These are phyloP conservation scores for Gadus chalcogrammus DNA, from an alignment of 2,113 vertebrate species.

Conservation along the genomic window DNA sequence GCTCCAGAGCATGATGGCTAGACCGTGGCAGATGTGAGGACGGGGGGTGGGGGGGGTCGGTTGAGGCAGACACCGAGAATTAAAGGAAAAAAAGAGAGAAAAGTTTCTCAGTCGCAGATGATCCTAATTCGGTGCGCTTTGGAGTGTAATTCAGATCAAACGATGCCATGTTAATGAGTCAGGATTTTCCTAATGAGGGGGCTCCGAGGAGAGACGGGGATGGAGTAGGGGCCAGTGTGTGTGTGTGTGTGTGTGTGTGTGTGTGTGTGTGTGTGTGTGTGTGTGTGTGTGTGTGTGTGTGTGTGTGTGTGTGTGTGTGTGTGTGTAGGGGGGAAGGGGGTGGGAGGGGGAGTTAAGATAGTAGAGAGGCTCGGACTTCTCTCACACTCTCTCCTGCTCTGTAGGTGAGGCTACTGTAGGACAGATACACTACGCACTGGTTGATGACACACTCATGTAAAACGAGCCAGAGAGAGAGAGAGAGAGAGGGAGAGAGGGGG, in stretches of 20 bases:
- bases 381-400: slow-evolving; percentile 31
- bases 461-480: too few relatives aligned
- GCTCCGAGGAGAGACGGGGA: slow-evolving; percentile 77
- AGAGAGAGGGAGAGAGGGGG: too few relatives aligned
- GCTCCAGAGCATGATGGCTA: slow-evolving; percentile 78
- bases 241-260: too few relatives aligned
- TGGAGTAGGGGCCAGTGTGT: slow-evolving; percentile 15
- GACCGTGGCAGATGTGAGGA: slow-evolving; percentile 76
- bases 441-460: too few relatives aligned
- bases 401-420: too few relatives aligned
- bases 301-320: too few relatives aligned
- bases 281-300: background rate
- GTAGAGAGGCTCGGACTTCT: slow-evolving; percentile 65
- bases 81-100: slow-evolving; percentile 32
- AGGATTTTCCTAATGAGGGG: slow-evolving; percentile 98
- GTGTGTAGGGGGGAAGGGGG: slow-evolving; percentile 36
- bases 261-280: too few relatives aligned
- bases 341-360: slow-evolving; percentile 40
- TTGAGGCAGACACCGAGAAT: background rate
- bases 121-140: slow-evolving; percentile 99
- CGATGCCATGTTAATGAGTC: slow-evolving; percentile 98
- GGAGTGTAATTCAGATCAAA: slow-evolving; percentile 99
- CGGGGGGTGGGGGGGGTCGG: background rate
- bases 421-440: too few relatives aligned
- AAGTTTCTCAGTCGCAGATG: slow-evolving; percentile 97